Evolutionary conservation across 2,797 vertebrate species (phyloP).

Genomic region (Phoebastria nigripes): DNA sequence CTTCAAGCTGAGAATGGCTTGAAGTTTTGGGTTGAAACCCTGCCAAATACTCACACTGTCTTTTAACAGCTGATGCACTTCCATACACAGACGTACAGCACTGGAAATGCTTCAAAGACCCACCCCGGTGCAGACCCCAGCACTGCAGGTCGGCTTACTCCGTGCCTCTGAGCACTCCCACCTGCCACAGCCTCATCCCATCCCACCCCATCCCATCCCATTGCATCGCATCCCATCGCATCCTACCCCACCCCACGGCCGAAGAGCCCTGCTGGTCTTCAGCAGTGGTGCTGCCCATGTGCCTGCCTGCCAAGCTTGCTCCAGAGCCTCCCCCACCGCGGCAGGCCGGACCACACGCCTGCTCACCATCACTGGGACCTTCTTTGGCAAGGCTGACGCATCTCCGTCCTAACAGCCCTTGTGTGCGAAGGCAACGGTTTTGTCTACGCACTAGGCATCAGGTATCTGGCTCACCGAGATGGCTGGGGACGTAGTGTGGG

Average conservation of each 20-base stretch:
- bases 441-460: not conserved
- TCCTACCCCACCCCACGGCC: not conserved
- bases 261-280: not conserved
- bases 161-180: not conserved
- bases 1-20: not conserved
- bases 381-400: not conserved
- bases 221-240: not conserved
- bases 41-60: not conserved
- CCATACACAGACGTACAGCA: not conserved
- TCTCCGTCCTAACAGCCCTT: not conserved
- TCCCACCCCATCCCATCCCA: not conserved
- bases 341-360: not conserved
- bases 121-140: not conserved
- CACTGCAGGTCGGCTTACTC: not conserved
- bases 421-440: not conserved
- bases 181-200: not conserved
- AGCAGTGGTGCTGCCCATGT: not conserved
- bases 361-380: not conserved
- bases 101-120: not conserved
- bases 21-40: constrained; percentile 11
- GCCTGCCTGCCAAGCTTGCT: not conserved
- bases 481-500: not conserved
- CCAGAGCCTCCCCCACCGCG: not conserved
- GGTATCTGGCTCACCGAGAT: not conserved
- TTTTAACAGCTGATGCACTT: not conserved